phyloP scores from a whole-genome alignment of 2,113 vertebrate genomes.

The Notothenia rossii region DNA sequence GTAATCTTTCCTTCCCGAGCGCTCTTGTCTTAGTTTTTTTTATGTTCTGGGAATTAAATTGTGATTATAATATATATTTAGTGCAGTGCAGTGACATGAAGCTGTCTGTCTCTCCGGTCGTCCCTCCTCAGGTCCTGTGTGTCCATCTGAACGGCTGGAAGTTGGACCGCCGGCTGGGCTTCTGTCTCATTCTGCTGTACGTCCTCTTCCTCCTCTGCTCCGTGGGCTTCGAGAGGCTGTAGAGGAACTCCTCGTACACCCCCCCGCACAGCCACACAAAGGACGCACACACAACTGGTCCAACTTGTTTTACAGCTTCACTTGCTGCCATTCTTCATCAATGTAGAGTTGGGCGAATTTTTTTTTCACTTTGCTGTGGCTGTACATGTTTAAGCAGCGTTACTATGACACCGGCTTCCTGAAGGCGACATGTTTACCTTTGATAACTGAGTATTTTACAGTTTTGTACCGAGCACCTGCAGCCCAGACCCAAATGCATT shows the following conservation, averaged over 20 bases:
- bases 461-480: slow-evolving; percentile 75
- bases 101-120: background rate
- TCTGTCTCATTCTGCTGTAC: slow-evolving; percentile 83
- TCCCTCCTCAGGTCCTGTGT: slow-evolving; percentile 78
- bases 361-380: slow-evolving; percentile 25
- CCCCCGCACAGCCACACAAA: background rate
- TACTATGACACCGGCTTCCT: slow-evolving; percentile 31
- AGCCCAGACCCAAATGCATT: slow-evolving; percentile 19
- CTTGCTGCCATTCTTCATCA: slow-evolving; percentile 49
- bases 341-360: slow-evolving; percentile 22
- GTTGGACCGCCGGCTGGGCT: slow-evolving; percentile 83
- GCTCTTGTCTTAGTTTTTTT: slow-evolving; percentile 9
- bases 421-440: slow-evolving; percentile 61
- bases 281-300: background rate
- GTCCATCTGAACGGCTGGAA: slow-evolving; percentile 86
- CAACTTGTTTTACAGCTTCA: slow-evolving; percentile 16
- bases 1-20: background rate
- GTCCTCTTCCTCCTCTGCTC: slow-evolving; percentile 85
- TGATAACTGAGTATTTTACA: slow-evolving; percentile 76
- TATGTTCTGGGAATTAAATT: background rate
- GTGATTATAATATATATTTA: background rate
- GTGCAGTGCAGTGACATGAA: background rate
- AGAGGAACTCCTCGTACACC: slow-evolving; percentile 36
- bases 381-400: slow-evolving; percentile 37
- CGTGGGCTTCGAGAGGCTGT: slow-evolving; percentile 81